phyloP scores from a whole-genome alignment of 2,113 vertebrate genomes.

The Podarcis muralis region DNA sequence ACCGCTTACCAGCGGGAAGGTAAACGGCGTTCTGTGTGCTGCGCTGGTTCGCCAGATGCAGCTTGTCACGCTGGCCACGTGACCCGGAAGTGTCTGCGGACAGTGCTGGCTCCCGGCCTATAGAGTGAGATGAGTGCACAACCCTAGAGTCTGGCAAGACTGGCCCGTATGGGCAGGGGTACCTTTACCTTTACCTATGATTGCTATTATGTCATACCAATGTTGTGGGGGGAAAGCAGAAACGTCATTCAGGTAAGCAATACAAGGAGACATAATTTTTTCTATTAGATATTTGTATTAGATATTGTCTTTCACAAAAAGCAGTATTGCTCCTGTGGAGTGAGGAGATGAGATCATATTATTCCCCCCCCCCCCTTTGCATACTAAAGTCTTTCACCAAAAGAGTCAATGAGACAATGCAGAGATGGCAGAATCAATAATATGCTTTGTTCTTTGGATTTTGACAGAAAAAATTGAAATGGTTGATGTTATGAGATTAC shows the following conservation, averaged over 20 bases:
- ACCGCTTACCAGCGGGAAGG: no score
- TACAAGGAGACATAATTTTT: neutral
- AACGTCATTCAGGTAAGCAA: neutral
- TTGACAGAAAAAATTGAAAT: neutral
- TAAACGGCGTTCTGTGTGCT: no score
- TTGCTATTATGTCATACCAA: neutral
- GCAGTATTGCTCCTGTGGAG: neutral
- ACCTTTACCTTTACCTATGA: no score
- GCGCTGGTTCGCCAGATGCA: no score
- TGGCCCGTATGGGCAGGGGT: no score
- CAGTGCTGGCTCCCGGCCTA: no score
- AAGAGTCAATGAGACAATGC: neutral
- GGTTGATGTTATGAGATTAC: no score
- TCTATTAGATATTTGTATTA: neutral
- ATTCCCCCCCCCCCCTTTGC: neutral
- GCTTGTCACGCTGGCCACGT: no score
- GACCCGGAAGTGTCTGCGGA: no score
- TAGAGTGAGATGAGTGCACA: no score
- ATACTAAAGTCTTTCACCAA: neutral
- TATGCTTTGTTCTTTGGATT: neutral
- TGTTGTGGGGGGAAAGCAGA: neutral
- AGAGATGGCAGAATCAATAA: constrained; percentile 4
- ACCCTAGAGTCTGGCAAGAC: no score
- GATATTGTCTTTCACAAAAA: neutral
- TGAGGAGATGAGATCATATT: neutral